Evolutionary conservation across 2,797 vertebrate species (phyloP), one percentile per base, ranked within the genome.

Genomic region (Mormyrops boulengeri): DNA sequence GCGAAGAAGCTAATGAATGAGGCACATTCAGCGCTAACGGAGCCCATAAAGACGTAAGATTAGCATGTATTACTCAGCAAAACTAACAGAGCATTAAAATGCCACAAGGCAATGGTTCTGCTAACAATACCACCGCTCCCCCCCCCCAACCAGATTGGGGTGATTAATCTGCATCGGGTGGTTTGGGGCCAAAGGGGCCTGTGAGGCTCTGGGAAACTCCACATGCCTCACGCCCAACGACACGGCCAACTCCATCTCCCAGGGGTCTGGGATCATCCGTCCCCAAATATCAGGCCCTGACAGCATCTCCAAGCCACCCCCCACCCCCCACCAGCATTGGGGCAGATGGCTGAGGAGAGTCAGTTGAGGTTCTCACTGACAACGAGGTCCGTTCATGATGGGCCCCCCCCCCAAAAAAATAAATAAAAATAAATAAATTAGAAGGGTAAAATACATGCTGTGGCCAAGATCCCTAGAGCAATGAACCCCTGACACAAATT

Each of bases 281-380:
- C 95, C 92, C 96, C 97, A 98, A 98, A 97, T 97, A 97, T 91
- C 95, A 96, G 96, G 97, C 97, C 97, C 97, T 96, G 95, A 97
- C 95, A 95, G 95, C 96, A 50, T 85, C 82, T 44, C 73, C 73
- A 5, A 41, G 1, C 96, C 95, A 2, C 84, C 82, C 82, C 77
- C 44, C 84, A 44, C 82, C 77, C 44, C n/a, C 50, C 80, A 44
- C 47, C 47, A 53, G 22, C 94, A 95, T 96, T 95, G 52, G 93
- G 98, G 97, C 98, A 99, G 98, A 99, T 98, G 98, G 98, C 95
- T 95, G 94, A 95, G 96, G 97, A 97, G 97, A 96, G 96, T 97
- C 97, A 96, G 97, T 99, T 98, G 49, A 55, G 7, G 7, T 30
- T 53, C 22, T 30, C 26, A 34, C 85, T 55, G 49, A 50, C 85